A percentile compares a stretch with the other conserved stretches of the same genome.
Conservation (phyloP, 2,797 vertebrate genomes). For the Sebastes matsubarae region DNA sequence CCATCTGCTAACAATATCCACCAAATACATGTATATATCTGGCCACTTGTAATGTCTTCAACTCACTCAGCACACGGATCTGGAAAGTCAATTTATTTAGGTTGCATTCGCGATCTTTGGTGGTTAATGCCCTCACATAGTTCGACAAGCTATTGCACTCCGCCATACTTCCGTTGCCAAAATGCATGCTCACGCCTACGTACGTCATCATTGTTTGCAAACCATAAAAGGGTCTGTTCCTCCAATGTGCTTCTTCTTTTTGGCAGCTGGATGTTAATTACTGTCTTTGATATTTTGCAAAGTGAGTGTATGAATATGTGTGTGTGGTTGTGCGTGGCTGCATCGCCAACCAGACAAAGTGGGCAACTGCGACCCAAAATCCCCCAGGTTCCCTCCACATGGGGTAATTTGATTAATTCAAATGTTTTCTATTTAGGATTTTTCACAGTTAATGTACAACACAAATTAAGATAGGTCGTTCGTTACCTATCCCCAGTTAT, state of each 20-base stretch:
- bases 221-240: no score
- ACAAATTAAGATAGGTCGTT: not conserved
- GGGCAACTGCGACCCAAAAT: not conserved
- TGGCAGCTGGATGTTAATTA: conserved; percentile 11
- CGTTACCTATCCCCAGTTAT: not conserved
- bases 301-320: not conserved
- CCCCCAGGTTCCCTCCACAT: not conserved
- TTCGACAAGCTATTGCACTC: no score
- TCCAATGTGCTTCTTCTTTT: not conserved
- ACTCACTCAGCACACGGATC: no score
- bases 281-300: not conserved
- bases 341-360: not conserved
- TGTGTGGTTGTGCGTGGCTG: not conserved
- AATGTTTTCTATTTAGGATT: not conserved
- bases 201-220: no score
- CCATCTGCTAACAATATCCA: no score
- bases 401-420: not conserved
- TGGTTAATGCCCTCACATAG: no score
- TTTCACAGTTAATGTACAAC: not conserved
- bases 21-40: no score
- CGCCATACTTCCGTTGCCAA: no score
- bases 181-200: no score
- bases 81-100: no score
- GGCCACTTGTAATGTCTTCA: no score
- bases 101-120: no score